Evolutionary conservation across 2,797 vertebrate genomes (phyloP).

Genomic region (Sebastolobus altivelis): DNA sequence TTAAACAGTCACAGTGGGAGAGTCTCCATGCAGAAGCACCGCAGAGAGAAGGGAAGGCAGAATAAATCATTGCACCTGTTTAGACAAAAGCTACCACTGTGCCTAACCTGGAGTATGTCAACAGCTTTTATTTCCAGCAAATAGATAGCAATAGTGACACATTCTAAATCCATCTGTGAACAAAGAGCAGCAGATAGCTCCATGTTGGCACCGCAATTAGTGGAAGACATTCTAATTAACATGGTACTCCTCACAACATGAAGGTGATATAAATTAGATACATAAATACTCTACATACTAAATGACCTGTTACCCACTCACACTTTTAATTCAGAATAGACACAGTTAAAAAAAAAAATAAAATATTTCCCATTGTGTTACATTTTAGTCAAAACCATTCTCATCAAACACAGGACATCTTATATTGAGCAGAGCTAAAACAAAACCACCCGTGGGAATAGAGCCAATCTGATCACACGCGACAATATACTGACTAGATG

Average conservation of each 20-base stretch:
- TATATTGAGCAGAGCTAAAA: background rate
- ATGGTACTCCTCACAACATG: conserved; percentile 21
- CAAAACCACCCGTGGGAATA: background rate
- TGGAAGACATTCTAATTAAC: conserved; percentile 54
- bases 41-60: conserved; percentile 56
- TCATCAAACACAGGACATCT: background rate
- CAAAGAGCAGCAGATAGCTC: conserved; percentile 60
- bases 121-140: conserved; percentile 77
- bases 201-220: conserved; percentile 55
- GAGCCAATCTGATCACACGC: conserved; percentile 8
- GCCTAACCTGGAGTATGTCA: conserved; percentile 75
- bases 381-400: background rate
- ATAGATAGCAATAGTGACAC: conserved; percentile 64
- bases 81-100: conserved; percentile 76
- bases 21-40: conserved; percentile 65
- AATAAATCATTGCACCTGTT: conserved; percentile 81
- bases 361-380: background rate
- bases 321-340: background rate
- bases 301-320: background rate
- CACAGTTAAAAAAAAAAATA: background rate
- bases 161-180: conserved; percentile 70
- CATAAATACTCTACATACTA: background rate
- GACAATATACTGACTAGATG: too few species aligned
- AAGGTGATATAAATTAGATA: background rate
- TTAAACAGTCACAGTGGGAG: conserved; percentile 83